Percentiles rank a stretch among this genome's conserved stretches.
Conservation (phyloP, 1,140 invertebrate genomes). For the Delia radicum region DNA sequence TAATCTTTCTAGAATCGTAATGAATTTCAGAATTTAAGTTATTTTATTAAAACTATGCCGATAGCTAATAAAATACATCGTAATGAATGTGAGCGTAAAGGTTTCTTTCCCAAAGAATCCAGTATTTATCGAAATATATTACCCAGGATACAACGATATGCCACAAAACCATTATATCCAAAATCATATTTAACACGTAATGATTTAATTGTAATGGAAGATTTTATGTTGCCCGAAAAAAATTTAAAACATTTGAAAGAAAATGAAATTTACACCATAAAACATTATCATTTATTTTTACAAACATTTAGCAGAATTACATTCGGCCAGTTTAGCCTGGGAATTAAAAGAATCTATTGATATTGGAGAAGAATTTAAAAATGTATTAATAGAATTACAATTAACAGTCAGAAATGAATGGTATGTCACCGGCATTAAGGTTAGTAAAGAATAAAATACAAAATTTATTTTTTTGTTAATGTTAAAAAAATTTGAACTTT, state of each 20-base stretch:
- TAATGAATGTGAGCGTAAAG: slow-evolving; percentile 45
- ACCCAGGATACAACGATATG: slow-evolving; percentile 43
- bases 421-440: slow-evolving; percentile 41
- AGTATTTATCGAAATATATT: slow-evolving; percentile 36
- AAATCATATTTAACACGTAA: slow-evolving; percentile 36
- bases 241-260: slow-evolving; percentile 30
- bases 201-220: slow-evolving; percentile 55
- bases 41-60: slow-evolving; percentile 46
- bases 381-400: slow-evolving; percentile 36
- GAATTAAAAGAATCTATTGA: slow-evolving; percentile 38
- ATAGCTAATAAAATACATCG: slow-evolving; percentile 37
- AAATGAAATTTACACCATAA: slow-evolving; percentile 36
- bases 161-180: slow-evolving; percentile 36
- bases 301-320: slow-evolving; percentile 50
- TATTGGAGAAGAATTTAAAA: slow-evolving; percentile 46
- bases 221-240: slow-evolving; percentile 43
- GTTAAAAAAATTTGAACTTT: not conserved
- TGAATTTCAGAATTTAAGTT: too few relatives aligned
- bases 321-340: slow-evolving; percentile 54
- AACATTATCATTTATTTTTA: slow-evolving; percentile 50
- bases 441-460: slow-evolving; percentile 23
- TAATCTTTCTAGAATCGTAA: too few relatives aligned
- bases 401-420: slow-evolving; percentile 37
- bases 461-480: not conserved
- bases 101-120: slow-evolving; percentile 42